These are phyloP conservation scores for Bufotes viridis DNA, from an alignment of 2,797 vertebrate genomes.

Conservation along the genomic window DNA sequence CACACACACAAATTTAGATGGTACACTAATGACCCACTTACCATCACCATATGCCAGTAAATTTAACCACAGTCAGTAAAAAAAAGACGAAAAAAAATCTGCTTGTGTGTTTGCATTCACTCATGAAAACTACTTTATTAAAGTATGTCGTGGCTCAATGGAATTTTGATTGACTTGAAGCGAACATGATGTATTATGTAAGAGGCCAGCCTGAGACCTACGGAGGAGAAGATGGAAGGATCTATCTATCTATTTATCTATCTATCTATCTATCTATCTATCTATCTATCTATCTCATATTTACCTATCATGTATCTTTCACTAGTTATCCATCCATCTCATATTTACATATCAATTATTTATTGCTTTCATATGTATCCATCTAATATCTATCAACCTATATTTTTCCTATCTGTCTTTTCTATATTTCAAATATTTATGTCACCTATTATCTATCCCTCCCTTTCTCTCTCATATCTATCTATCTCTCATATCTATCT, in stretches of 20 bases:
- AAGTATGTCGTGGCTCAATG: neutral
- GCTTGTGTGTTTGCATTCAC: slow-evolving; percentile 22
- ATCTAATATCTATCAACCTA: neutral
- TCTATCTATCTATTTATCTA: neutral
- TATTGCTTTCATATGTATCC: neutral
- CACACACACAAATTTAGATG: slow-evolving; percentile 45
- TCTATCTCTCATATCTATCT: no score
- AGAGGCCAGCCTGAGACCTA: neutral
- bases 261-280: neutral
- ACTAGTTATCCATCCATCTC: neutral
- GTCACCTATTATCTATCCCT: neutral
- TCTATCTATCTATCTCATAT: neutral
- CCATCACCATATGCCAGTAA: slow-evolving; percentile 55
- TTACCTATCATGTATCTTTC: neutral
- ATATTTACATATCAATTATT: no score
- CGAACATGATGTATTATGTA: neutral
- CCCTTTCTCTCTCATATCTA: no score
- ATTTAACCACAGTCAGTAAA: slow-evolving; percentile 51
- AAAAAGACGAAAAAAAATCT: slow-evolving; percentile 20
- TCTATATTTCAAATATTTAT: neutral
- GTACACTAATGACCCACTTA: slow-evolving; percentile 57
- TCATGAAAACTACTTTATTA: slow-evolving; percentile 51
- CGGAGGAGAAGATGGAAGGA: neutral
- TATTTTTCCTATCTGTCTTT: neutral
- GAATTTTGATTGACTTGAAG: slow-evolving; percentile 21